Base-by-base conservation (phyloP, 2,113 vertebrate species). In the Shinisaurus crocodilurus region DNA sequence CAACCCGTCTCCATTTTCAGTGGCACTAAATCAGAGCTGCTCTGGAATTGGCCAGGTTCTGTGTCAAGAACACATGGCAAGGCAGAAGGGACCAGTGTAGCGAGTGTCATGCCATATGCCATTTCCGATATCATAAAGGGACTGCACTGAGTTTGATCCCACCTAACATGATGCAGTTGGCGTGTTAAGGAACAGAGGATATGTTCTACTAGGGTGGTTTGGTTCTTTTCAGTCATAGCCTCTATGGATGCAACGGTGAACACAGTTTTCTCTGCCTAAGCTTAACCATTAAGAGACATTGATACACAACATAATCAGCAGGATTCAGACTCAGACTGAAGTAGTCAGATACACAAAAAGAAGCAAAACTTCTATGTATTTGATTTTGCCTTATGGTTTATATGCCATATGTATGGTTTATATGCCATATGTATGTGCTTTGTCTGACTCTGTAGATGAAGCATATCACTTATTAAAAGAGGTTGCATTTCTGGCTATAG, bases 1-100 rank as follows among this genome's bases (percentile, higher is more conserved):
- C 76, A 86, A 88, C 87, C 29, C 25, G 34, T 88, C 91, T 94
- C 93, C 93, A 92, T 45, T 69, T 77, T 86, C 72, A 93, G 25
- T 86, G 80, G 29, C 72, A 81, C 29, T 70, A 87, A 93, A 89
- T 79, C 5, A 60, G 57, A 82, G n/a, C 48, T 86, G 40, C 92
- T n/a, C 43, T 89, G 27, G 32, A 85, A 67, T 87, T 87, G 86
- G 91, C 82, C 37, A 87, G 13, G 0, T 92, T 92, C 92, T 93
- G 60, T 74, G 76, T 90, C 67, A 72, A 90, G 75, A 93, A 34
- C 3, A 25, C 5, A 88, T 90, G 86, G 91, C 80, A 92, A 65
- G 74, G 79, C 18, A 70, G 88, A 69, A 72, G 74, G 75, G 85
- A 80, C 54, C 90, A 74, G 0, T 10, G 50, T 81, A 37, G 69